These are phyloP conservation scores for Tapirus indicus DNA, from an alignment of 2,797 vertebrate species.

Conservation along the genomic window DNA sequence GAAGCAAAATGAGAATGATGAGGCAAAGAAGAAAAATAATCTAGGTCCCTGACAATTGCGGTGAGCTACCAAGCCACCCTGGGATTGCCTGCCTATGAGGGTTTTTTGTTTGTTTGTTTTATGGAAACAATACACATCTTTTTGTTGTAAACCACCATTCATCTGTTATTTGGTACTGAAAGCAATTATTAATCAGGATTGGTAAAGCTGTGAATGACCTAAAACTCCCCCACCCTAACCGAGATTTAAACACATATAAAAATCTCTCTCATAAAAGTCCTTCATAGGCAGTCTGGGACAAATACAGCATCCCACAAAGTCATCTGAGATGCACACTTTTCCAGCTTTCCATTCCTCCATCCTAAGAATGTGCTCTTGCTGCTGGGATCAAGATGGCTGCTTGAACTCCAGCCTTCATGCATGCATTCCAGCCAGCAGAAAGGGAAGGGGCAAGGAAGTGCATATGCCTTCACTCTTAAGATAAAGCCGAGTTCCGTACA, in stretches of 20 bases:
- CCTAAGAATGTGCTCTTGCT: background rate
- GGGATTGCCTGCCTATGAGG: background rate
- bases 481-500: background rate
- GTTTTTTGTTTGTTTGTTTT: background rate
- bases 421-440: background rate
- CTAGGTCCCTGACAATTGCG: background rate
- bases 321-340: background rate
- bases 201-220: background rate
- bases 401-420: background rate
- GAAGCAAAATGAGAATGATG: background rate
- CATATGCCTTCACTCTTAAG: background rate
- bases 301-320: background rate
- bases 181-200: background rate
- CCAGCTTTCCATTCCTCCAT: background rate
- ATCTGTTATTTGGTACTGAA: background rate
- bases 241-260: background rate
- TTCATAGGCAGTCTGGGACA: background rate
- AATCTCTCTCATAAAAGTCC: background rate
- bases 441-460: background rate
- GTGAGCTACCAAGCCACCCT: background rate
- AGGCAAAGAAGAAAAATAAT: conserved; percentile 35
- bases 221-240: background rate
- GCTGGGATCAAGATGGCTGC: background rate
- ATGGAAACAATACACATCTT: background rate
- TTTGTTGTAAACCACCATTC: conserved; percentile 8